These are phyloP conservation scores for Lacerta viridis DNA, from an alignment of 2,797 vertebrate genomes.

Conservation along the genomic window DNA sequence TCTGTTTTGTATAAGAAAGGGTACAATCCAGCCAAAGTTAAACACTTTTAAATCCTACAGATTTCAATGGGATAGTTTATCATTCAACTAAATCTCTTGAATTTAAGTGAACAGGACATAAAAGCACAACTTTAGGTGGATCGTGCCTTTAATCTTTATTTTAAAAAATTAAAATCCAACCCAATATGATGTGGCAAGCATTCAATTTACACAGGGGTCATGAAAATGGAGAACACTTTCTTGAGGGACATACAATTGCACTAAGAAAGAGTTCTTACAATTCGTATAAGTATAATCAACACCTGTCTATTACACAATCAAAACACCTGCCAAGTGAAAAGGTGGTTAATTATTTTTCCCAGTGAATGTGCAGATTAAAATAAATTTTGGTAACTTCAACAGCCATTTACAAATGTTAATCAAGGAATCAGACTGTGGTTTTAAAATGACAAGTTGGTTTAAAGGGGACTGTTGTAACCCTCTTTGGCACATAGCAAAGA, in stretches of 20 bases:
- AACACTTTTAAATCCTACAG: neutral
- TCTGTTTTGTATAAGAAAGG: constrained; percentile 22
- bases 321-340: constrained; percentile 18
- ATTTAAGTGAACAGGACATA: neutral
- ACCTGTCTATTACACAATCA: constrained; percentile 41
- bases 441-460: neutral
- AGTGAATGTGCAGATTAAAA: constrained; percentile 27
- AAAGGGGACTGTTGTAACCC: too few relatives aligned
- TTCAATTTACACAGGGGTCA: constrained; percentile 45
- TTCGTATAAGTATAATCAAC: constrained; percentile 51
- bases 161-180: too few relatives aligned
- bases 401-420: constrained; percentile 11
- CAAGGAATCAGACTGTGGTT: neutral
- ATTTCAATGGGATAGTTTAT: neutral
- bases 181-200: neutral
- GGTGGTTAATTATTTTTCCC: constrained; percentile 48
- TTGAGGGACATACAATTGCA: constrained; percentile 33
- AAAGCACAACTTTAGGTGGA: neutral
- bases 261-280: constrained; percentile 48
- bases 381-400: constrained; percentile 18
- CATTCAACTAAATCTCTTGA: neutral
- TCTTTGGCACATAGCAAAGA: neutral
- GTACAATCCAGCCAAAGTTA: constrained; percentile 30
- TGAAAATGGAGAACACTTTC: constrained; percentile 36
- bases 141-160: constrained; percentile 17